A percentile compares a stretch with the other conserved stretches of the same genome.
Evolutionary conservation across 2,888 invertebrate genomes (phyloP).

Genomic region (Dasysyrphus albostriatus): DNA sequence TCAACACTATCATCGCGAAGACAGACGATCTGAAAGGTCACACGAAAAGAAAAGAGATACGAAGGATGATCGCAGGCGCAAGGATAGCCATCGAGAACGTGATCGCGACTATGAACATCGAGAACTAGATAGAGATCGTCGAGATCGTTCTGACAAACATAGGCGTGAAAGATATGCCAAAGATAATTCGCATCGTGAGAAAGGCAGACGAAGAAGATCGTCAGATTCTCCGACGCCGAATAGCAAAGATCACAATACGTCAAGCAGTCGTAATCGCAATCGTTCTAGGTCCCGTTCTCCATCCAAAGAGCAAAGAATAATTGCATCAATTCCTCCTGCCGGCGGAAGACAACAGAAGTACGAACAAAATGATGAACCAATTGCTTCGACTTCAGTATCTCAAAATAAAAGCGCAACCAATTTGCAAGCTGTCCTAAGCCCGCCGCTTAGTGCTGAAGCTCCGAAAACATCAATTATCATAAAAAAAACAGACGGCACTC

Average conservation of each 20-base stretch:
- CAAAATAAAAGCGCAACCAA: slow-evolving; percentile 64
- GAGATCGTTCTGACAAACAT: slow-evolving; percentile 56
- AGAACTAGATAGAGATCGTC: slow-evolving; percentile 71
- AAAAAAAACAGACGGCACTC: slow-evolving; percentile 77
- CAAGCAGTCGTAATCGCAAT: slow-evolving; percentile 55
- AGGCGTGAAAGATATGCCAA: slow-evolving; percentile 79
- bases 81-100: slow-evolving; percentile 66
- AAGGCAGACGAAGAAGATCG: slow-evolving; percentile 68
- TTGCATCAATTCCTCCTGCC: background rate
- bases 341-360: slow-evolving; percentile 53
- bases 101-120: slow-evolving; percentile 65
- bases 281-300: slow-evolving; percentile 55
- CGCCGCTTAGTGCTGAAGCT: slow-evolving; percentile 78
- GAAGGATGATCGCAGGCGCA: slow-evolving; percentile 74
- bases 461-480: slow-evolving; percentile 82
- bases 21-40: slow-evolving; percentile 59
- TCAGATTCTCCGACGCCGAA: slow-evolving; percentile 59
- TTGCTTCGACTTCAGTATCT: slow-evolving; percentile 28
- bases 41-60: slow-evolving; percentile 74
- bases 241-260: slow-evolving; percentile 57
- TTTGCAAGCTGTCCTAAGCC: slow-evolving; percentile 78
- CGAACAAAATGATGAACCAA: slow-evolving; percentile 35
- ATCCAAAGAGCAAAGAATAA: slow-evolving; percentile 47
- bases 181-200: slow-evolving; percentile 66
- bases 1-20: slow-evolving; percentile 45